phyloP scores from a whole-genome alignment of 2,113 vertebrate genomes.

The Oryzias javanicus region DNA sequence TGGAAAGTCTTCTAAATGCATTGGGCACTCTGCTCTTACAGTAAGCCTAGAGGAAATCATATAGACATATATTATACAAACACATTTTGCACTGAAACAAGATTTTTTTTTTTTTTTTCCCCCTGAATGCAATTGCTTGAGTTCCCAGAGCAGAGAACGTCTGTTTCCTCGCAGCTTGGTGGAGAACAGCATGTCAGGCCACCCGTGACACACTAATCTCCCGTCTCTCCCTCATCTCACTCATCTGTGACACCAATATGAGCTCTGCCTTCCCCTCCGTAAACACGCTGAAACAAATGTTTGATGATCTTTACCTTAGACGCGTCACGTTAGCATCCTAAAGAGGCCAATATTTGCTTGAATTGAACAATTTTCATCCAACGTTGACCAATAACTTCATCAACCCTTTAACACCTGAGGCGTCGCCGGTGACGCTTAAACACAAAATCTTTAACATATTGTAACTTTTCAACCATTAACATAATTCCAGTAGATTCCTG shows the following conservation, averaged over 20 bases:
- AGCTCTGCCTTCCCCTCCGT: slow-evolving; percentile 46
- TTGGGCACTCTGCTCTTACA: slow-evolving; percentile 82
- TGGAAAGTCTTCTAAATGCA: slow-evolving; percentile 84
- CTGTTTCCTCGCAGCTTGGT: slow-evolving; percentile 64
- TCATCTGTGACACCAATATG: slow-evolving; percentile 70
- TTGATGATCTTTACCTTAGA: slow-evolving; percentile 43
- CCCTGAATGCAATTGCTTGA: slow-evolving; percentile 39
- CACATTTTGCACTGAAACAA: too few species aligned
- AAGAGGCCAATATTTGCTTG: too few species aligned
- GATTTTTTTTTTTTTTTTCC: background rate
- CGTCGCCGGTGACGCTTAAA: too few species aligned
- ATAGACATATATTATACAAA: slow-evolving; percentile 12
- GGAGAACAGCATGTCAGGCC: slow-evolving; percentile 60
- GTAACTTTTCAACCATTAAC: too few species aligned
- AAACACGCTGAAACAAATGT: slow-evolving; percentile 65
- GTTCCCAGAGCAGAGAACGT: slow-evolving; percentile 46
- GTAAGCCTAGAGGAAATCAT: slow-evolving; percentile 70
- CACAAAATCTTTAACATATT: too few species aligned
- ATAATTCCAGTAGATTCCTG: too few species aligned
- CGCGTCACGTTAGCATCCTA: slow-evolving; percentile 20
- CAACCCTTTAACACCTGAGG: too few species aligned
- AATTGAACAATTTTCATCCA: too few species aligned
- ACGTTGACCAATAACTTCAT: too few species aligned
- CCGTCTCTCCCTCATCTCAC: slow-evolving; percentile 69
- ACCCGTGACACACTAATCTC: slow-evolving; percentile 69